Percentiles rank a stretch among this genome's conserved stretches.
Evolutionary conservation across 2,888 invertebrate species (phyloP).

Genomic region (Dryococelus australis): DNA sequence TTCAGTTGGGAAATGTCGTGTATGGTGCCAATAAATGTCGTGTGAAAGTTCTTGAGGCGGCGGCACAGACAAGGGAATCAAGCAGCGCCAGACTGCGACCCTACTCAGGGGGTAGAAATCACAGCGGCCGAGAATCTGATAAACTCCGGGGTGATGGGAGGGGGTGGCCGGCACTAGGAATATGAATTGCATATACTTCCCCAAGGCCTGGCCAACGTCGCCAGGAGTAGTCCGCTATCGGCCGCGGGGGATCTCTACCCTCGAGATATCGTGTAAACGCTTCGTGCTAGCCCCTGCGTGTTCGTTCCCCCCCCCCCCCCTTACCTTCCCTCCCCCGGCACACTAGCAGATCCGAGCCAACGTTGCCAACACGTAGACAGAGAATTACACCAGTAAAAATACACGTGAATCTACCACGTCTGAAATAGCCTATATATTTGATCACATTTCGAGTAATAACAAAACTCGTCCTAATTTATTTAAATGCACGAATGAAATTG

Average conservation of each 20-base stretch:
- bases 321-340: too few species aligned
- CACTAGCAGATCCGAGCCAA: not conserved
- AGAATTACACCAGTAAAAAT: too few species aligned
- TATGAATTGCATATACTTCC: not conserved
- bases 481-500: too few species aligned
- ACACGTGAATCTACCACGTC: too few species aligned
- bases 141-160: not conserved
- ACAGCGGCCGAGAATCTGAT: not conserved
- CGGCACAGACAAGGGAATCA: too few species aligned
- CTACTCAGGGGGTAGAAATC: not conserved
- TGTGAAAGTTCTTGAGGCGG: too few species aligned
- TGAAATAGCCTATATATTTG: too few species aligned
- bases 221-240: not conserved
- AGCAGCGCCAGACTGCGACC: not conserved
- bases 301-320: not conserved
- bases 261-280: not conserved
- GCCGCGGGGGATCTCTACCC: not conserved
- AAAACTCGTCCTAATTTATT: too few species aligned
- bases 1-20: too few species aligned
- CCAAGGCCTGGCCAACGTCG: not conserved
- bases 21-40: too few species aligned
- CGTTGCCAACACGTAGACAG: too few species aligned
- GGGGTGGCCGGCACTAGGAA: not conserved
- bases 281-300: not conserved
- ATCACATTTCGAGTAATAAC: too few species aligned